Base-by-base conservation (phyloP, 2,113 vertebrate genomes). In the Gambusia holbrooki region DNA sequence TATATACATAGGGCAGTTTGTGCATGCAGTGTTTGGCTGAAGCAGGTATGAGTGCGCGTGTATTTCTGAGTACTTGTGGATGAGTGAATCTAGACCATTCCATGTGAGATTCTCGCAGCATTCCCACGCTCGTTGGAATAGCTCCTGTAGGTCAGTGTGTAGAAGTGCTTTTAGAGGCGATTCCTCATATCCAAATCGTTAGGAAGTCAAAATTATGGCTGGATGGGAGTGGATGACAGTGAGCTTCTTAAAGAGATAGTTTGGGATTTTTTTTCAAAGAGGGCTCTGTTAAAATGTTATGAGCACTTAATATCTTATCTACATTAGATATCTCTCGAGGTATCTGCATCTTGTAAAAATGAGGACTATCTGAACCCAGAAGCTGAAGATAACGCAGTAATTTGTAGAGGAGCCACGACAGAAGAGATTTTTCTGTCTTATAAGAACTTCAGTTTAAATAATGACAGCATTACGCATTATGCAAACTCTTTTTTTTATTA, bases 111-210 rank as follows among this genome's bases (percentile, higher is more conserved):
- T 74, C 80, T 84, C 79, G 76, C 82, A 89, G 88, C 86, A 90
- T 94, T 94, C 92, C 90, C 91, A 71, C 86, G 81, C 76, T 78
- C 75, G 87, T 80, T 67, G 85, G 86, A 79, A 83, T 81, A 79
- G 90, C 91, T 76, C 79, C 84, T 73, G 85, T 91, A 92, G 90
- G 90, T 89, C 89, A 86, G 87, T 77, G 81, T 84, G 79, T 92
- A 87, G 85, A 91, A 87, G 84, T 85, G 86, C 88, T 89, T 84
- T 88, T 86, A 90, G 86, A 89, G 88, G 80, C 48, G 73, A 91
- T 84, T 90, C 83, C 73, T 93, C 90, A 81, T 89, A 86, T 87
- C 88, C 84, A 84, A 87, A 90, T 88, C 80, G 83, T 82, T 79
- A 78, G 89, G 79, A 87, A 88, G 84, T 85, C 27, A 40, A 63